A percentile compares a stretch with the other conserved stretches of the same genome.
Conservation (phyloP, 2,888 invertebrate species). For the Elmis aenea region DNA sequence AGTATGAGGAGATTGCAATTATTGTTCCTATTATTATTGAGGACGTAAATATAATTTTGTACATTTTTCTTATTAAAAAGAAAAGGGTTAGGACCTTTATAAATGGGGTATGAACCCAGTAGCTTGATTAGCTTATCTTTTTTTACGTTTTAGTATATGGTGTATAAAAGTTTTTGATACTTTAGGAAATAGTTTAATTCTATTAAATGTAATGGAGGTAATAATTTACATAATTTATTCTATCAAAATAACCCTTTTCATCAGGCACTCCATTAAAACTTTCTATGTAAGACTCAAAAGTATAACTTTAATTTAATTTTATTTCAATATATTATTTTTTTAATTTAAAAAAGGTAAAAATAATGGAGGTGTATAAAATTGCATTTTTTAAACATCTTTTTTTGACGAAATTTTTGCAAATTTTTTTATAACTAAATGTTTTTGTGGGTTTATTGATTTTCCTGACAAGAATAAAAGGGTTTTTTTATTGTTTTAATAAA, state of each 20-base stretch:
- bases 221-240: slow-evolving; percentile 50
- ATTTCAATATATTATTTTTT: slow-evolving; percentile 6
- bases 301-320: slow-evolving; percentile 19
- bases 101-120: slow-evolving; percentile 48
- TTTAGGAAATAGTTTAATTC: slow-evolving; percentile 58
- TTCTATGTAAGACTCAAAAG: slow-evolving; percentile 7
- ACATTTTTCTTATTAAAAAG: slow-evolving; percentile 51
- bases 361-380: background rate
- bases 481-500: no score
- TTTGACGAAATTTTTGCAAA: background rate
- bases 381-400: background rate
- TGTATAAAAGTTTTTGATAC: slow-evolving; percentile 59
- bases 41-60: slow-evolving; percentile 52
- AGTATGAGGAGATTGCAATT: slow-evolving; percentile 49
- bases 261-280: slow-evolving; percentile 48
- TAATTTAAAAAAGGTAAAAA: background rate
- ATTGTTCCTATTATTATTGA: slow-evolving; percentile 48
- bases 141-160: slow-evolving; percentile 60
- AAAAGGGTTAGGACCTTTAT: slow-evolving; percentile 48
- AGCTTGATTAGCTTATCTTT: slow-evolving; percentile 54
- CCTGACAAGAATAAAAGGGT: no score
- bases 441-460: no score
- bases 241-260: slow-evolving; percentile 60
- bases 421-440: no score
- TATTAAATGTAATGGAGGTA: slow-evolving; percentile 53